Evolutionary conservation across 2,888 invertebrate species (phyloP).

Genomic region (Drosophila atroscutellata): DNA sequence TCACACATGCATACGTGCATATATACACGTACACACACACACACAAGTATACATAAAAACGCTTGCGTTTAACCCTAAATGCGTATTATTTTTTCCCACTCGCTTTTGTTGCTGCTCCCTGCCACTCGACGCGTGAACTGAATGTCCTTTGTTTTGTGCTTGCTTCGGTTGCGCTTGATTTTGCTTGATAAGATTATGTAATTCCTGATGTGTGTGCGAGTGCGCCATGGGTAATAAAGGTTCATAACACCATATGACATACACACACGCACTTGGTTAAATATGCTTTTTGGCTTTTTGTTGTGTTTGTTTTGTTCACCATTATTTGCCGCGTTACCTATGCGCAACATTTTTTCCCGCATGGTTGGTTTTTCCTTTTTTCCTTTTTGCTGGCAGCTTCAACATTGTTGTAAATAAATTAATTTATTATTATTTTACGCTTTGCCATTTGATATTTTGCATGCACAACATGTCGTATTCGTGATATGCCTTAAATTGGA

Average conservation of each 20-base stretch:
- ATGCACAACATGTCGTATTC: constrained; percentile 67
- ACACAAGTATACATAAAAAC: constrained; percentile 54
- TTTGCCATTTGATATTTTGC: constrained; percentile 55
- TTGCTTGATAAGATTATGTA: constrained; percentile 73
- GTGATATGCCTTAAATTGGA: constrained; percentile 71
- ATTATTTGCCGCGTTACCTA: constrained; percentile 36
- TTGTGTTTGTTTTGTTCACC: constrained; percentile 44
- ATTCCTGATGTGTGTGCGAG: constrained; percentile 36
- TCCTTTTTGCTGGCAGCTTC: constrained; percentile 14
- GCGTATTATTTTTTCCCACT: constrained; percentile 57
- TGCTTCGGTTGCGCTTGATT: constrained; percentile 65
- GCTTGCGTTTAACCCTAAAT: constrained; percentile 78
- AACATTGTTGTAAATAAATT: constrained; percentile 72
- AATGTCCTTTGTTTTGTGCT: constrained; percentile 56
- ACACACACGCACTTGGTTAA: constrained; percentile 44
- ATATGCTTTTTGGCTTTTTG: constrained; percentile 56
- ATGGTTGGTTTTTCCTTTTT: constrained; percentile 17
- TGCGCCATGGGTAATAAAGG: constrained; percentile 56
- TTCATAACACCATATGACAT: constrained; percentile 37
- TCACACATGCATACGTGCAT: constrained; percentile 8
- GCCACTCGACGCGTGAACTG: constrained; percentile 41
- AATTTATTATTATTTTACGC: constrained; percentile 73
- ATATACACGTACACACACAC: neutral
- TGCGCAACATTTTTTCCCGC: constrained; percentile 52
- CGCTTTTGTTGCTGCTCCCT: constrained; percentile 30